Evolutionary conservation across 2,888 invertebrate species (phyloP).

Genomic region (Alviniconcha strummeri): DNA sequence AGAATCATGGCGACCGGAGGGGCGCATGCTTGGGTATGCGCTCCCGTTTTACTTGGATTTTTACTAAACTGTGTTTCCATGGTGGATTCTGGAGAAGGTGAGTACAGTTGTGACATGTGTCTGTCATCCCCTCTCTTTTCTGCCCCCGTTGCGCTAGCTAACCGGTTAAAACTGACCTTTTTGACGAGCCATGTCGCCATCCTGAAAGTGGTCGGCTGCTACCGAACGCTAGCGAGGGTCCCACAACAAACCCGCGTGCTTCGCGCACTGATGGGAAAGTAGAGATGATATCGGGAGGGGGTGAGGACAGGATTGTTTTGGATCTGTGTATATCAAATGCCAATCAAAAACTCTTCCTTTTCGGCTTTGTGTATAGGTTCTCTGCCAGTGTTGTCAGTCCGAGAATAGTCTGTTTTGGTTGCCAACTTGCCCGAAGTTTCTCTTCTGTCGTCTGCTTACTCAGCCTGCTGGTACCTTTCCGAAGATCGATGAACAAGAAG

Average conservation of each 20-base stretch:
- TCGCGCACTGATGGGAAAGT: not conserved
- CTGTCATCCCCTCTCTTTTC: not conserved
- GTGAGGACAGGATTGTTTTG: slow-evolving; percentile 6
- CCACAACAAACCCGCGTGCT: slow-evolving; percentile 28
- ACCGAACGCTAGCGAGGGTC: slow-evolving; percentile 22
- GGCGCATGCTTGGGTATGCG: slow-evolving; percentile 40
- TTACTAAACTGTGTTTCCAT: slow-evolving; percentile 35
- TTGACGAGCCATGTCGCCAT: not conserved
- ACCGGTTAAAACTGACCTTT: not conserved
- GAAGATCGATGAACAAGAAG: not conserved
- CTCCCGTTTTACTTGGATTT: slow-evolving; percentile 41
- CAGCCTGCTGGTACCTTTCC: not conserved
- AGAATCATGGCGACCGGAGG: slow-evolving; percentile 43
- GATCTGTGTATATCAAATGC: not conserved
- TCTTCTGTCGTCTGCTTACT: not conserved
- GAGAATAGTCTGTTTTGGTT: too few relatives aligned
- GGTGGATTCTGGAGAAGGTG: slow-evolving; percentile 42
- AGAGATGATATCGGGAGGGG: not conserved
- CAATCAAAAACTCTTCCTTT: not conserved
- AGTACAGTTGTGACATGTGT: slow-evolving; percentile 19
- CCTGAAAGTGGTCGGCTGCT: slow-evolving; percentile 29
- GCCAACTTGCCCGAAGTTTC: too few relatives aligned
- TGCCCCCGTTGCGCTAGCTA: not conserved
- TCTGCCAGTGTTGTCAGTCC: not conserved
- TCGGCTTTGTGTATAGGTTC: not conserved